Base-by-base conservation (phyloP, 1,140 invertebrate genomes). In the Copidosoma floridanum region DNA sequence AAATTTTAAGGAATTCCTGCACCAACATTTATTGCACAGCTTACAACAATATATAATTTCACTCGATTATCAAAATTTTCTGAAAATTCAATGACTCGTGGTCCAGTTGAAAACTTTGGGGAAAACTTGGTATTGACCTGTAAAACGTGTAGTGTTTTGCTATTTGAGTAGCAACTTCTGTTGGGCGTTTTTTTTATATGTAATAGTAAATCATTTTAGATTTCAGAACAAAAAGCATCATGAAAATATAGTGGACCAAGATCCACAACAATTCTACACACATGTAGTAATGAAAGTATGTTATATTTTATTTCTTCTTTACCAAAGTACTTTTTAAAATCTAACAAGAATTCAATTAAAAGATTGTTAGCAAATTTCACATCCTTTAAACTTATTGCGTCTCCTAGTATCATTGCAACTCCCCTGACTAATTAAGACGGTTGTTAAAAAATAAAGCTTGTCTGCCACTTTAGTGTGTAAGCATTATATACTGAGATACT, bases 71-170 rank as follows among this genome's bases (percentile, higher is more conserved):
- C 29, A 32, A 37, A 63, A 40, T 26, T 27, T 58, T 48, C 27
- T 32, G 50, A 32, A 57, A 37, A 58, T 46, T 58, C 44, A 47
- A 32, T 32, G 27, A 54, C 26, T 46, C 24, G 18, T 43, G 35
- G 26, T 18, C 43, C 56, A 35, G 20, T 37, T 43, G 24, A 14
- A 27, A 27, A 43, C 3, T 51, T 5, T 18, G 24, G n/a, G 37
- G 14, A 41, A 56, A 55, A 37, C 10, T n/a, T 38, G 12, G 12
- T 18, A 51, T 29, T n/a, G 26, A 40, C 38, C 50, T 59, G 48
- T 43, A 57, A 60, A 48, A 53, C 26, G 43, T 43, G 53, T 51
- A 60, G 14, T 55, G 46, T 38, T 48, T 60, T 2, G 46, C 43
- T 29, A 60, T 60, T 60, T 64, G 37, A 38, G 44, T n/a, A 14